phyloP scores from a whole-genome alignment of 2,797 vertebrate genomes.

The Naso thynnoides region DNA sequence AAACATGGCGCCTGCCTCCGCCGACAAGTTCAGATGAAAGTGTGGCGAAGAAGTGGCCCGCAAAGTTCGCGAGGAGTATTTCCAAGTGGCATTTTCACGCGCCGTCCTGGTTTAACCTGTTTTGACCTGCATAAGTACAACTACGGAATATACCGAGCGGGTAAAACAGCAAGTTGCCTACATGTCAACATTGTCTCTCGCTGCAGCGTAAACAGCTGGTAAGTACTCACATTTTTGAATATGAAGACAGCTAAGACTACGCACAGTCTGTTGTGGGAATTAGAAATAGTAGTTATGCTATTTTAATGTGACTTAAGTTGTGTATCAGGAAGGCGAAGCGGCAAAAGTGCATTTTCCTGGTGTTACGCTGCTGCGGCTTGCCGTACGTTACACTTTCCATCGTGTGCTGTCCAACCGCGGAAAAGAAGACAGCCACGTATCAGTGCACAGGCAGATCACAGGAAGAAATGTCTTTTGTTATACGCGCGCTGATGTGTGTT shows the following conservation, averaged over 20 bases:
- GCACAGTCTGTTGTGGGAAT: neutral
- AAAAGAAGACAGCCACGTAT: conserved; percentile 59
- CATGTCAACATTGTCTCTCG: conserved; percentile 81
- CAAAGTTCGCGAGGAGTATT: conserved; percentile 68
- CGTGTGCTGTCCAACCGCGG: conserved; percentile 33
- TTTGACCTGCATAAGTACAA: conserved; percentile 26
- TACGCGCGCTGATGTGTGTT: conserved; percentile 29
- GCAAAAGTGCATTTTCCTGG: conserved; percentile 27
- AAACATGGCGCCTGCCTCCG: conserved; percentile 85
- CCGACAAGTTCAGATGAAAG: conserved; percentile 75
- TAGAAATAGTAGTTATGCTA: neutral
- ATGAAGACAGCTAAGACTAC: neutral
- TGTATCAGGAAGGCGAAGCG: neutral
- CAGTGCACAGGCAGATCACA: conserved; percentile 6
- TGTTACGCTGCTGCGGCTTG: conserved; percentile 20
- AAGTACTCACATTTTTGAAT: conserved; percentile 65
- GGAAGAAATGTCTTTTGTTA: conserved; percentile 51
- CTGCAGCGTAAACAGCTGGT: conserved; percentile 85
- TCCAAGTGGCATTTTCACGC: conserved; percentile 3
- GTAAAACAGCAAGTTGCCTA: conserved; percentile 76
- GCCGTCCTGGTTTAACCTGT: conserved; percentile 19
- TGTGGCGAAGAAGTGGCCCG: conserved; percentile 67
- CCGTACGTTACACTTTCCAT: conserved; percentile 34
- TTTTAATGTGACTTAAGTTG: conserved; percentile 8
- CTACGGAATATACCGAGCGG: conserved; percentile 57